Evolutionary conservation across 2,797 vertebrate species (phyloP), one percentile per base, ranked within the genome.

Genomic region (Acanthis flammea): DNA sequence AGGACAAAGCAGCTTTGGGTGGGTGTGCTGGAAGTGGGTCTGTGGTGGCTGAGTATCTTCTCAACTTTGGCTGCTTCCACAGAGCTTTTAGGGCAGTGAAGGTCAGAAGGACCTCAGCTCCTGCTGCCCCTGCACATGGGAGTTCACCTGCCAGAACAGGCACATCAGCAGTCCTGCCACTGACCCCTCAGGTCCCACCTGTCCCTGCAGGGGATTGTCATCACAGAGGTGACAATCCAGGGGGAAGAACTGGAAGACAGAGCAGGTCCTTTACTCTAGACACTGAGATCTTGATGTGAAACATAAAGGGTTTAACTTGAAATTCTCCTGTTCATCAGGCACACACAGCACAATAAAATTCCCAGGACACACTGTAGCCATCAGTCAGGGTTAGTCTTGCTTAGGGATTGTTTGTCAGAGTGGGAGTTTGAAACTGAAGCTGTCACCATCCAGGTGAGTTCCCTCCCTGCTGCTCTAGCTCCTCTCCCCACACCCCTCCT

Each of bases 61-160:
- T 33, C 51, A 50, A 0, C 23, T 41, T 6, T 8, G 0, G 0
- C 57, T 70, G 71, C 57, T 77, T 65, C 47, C 42, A 12, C 14
- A 13, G n/a, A 50, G 44, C 50, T 19, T 35, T 53, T n/a, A 41
- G 55, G 22, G 9, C 28, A 39, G 4, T 8, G 33, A 27, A 50
- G 70, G 37, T 42, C 35, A 42, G 60, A 25, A 48, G 31, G 51
- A 35, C 7, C 42, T 48, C 10, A 25, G 50, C 50, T 83, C 17
- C 68, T 83, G 58, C 58, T 55, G 58, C 13, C 30, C 42, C 42
- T 63, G 24, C 19, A 2, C 57, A 2, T 33, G 58, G 58, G 68
- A 54, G 24, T 16, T 62, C 7, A 5, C 24, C 41, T 63, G 50
- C 13, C 33, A 47, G 19, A 24, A 11, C 48, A 62, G 67, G 48